phyloP scores from a whole-genome alignment of 2,113 vertebrate species.

The Ptyas mucosa region DNA sequence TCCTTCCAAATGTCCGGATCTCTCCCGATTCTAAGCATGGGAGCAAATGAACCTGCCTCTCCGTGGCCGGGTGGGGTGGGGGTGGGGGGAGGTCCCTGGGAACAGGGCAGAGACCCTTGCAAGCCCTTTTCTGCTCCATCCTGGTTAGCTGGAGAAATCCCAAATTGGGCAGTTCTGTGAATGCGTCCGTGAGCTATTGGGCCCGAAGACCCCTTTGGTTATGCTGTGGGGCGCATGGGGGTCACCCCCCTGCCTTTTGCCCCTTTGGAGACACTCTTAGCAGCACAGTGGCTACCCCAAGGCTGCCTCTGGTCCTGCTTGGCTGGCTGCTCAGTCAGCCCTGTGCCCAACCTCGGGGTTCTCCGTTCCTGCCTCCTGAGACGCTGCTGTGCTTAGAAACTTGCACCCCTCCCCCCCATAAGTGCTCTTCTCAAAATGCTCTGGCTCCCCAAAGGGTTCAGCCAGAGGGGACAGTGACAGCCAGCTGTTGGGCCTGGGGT shows the following conservation, averaged over 20 bases:
- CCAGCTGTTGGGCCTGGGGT: not conserved
- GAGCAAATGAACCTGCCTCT: rapidly evolving
- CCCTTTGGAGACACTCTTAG: not conserved
- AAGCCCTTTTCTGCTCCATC: not conserved
- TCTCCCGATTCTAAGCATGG: not conserved
- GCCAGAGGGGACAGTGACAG: not conserved
- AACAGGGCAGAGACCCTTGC: not conserved
- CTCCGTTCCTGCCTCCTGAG: not conserved
- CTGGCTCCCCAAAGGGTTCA: not conserved
- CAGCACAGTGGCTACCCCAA: not conserved
- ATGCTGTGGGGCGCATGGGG: not conserved
- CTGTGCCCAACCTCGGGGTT: not conserved
- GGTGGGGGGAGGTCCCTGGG: not conserved
- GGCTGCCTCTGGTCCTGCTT: not conserved
- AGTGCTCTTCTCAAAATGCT: conserved; percentile 47
- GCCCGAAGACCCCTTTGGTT: not conserved
- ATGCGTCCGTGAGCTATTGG: rapidly evolving
- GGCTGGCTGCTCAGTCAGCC: not conserved
- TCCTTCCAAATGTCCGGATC: not conserved
- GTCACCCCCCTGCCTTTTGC: too few species aligned
- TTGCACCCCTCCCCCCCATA: not conserved
- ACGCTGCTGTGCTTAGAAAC: not conserved
- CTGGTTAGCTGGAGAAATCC: not conserved
- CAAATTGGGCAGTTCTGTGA: not conserved
- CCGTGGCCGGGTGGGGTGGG: not conserved